Evolutionary conservation across 2,797 vertebrate species (phyloP).

Genomic region (Pseudochaenichthys georgianus): DNA sequence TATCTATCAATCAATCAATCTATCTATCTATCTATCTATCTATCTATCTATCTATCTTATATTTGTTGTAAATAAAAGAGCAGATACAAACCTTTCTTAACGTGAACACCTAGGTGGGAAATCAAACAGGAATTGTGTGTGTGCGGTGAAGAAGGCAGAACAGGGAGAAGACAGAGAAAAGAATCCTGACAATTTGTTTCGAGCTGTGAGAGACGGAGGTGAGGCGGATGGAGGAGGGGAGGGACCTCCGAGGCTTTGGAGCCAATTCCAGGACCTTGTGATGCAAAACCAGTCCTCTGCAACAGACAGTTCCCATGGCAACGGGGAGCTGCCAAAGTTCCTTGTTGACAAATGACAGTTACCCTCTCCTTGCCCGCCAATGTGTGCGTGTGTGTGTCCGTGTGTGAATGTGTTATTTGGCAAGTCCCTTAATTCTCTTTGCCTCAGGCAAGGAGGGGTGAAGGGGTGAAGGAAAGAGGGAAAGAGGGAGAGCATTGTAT

Average conservation of each 20-base stretch:
- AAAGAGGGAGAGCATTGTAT: slow-evolving; percentile 38
- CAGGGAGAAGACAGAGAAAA: slow-evolving; percentile 12
- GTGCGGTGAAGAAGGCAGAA: slow-evolving; percentile 26
- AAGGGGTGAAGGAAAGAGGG: slow-evolving; percentile 26
- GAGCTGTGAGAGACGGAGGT: slow-evolving; percentile 64
- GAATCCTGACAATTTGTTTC: slow-evolving; percentile 66
- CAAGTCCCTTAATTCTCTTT: slow-evolving; percentile 53
- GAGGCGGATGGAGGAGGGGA: slow-evolving; percentile 69
- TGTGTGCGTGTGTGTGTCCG: slow-evolving; percentile 34
- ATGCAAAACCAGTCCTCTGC: slow-evolving; percentile 91
- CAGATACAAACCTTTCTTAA: slow-evolving; percentile 19
- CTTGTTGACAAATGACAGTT: slow-evolving; percentile 92
- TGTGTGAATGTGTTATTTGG: slow-evolving; percentile 55
- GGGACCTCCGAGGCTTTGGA: slow-evolving; percentile 80
- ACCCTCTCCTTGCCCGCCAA: slow-evolving; percentile 82
- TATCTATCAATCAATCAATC: too few relatives aligned
- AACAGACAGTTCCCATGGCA: slow-evolving; percentile 94
- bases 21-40: too few relatives aligned
- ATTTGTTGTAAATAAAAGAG: slow-evolving; percentile 6
- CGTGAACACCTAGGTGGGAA: slow-evolving; percentile 23
- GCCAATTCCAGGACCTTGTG: slow-evolving; percentile 93
- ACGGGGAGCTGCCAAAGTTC: slow-evolving; percentile 90
- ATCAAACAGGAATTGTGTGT: slow-evolving; percentile 32
- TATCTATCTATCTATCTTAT: slow-evolving; percentile 1
- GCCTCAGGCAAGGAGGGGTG: slow-evolving; percentile 40